Conservation (phyloP, 64 coral and sea anemone species). For the Porites lutea region DNA sequence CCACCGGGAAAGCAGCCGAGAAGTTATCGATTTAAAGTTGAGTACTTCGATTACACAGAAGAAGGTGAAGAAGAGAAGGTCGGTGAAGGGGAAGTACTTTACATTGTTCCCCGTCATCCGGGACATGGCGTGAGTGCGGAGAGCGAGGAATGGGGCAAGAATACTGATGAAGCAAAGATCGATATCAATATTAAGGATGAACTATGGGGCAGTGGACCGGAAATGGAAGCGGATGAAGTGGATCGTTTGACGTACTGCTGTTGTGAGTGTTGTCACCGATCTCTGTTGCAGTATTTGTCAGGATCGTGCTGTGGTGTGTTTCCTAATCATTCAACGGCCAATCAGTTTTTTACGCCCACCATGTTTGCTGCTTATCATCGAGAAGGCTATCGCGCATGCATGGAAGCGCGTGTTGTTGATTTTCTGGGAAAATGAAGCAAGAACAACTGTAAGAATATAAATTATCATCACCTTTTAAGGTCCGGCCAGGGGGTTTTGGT, state of each 20-base stretch:
- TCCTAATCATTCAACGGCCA: constrained; percentile 75
- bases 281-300: constrained; percentile 31
- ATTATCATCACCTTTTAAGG: no score
- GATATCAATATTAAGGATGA: constrained; percentile 57
- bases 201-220: constrained; percentile 81
- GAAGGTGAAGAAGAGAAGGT: constrained; percentile 46
- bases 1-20: constrained; percentile 27
- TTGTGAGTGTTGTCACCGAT: constrained; percentile 77
- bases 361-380: constrained; percentile 76
- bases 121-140: neutral
- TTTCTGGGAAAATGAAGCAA: constrained; percentile 28
- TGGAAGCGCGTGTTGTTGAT: constrained; percentile 49
- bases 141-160: constrained; percentile 56
- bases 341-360: constrained; percentile 72
- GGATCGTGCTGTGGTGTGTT: constrained; percentile 49
- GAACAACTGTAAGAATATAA: no score
- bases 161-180: constrained; percentile 36
- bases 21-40: constrained; percentile 88
- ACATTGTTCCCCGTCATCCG: constrained; percentile 70
- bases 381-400: constrained; percentile 79
- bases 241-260: constrained; percentile 75
- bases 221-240: constrained; percentile 62
- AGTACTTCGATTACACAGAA: constrained; percentile 50
- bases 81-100: constrained; percentile 77
- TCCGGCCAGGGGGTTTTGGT: no score